A percentile compares a stretch with the other conserved stretches of the same genome.
phyloP scores from a whole-genome alignment of 2,113 vertebrate species.

The Climacteris rufus region DNA sequence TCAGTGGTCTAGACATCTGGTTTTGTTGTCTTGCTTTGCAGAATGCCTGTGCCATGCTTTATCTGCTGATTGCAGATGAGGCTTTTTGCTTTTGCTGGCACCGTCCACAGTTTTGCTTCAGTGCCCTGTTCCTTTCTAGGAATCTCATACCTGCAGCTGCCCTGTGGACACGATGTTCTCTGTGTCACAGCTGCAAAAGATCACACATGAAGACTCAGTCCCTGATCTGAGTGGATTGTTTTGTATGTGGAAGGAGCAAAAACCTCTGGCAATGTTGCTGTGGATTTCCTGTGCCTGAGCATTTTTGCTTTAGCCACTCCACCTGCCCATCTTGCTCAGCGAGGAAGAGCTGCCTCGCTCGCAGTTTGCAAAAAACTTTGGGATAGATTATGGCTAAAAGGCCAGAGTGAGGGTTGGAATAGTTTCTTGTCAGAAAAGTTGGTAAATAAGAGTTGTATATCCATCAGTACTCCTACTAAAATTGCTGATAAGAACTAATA shows the following conservation, averaged over 20 bases:
- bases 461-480: neutral
- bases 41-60: neutral
- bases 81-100: neutral
- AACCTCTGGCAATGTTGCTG: neutral
- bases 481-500: neutral
- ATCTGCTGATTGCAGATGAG: neutral
- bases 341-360: neutral
- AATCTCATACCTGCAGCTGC: neutral
- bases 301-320: neutral
- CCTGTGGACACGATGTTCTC: neutral
- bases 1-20: rapidly evolving
- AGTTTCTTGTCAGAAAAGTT: neutral
- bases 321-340: neutral
- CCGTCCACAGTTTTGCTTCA: neutral
- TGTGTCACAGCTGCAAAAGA: neutral
- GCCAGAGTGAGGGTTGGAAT: neutral
- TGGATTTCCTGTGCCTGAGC: neutral
- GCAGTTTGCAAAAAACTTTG: neutral
- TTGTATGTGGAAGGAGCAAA: neutral
- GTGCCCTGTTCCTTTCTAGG: neutral
- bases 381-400: neutral
- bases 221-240: neutral
- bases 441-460: neutral
- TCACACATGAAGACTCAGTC: neutral
- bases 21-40: neutral